phyloP scores from a whole-genome alignment of 2,113 vertebrate genomes.

The Helogale parvula region DNA sequence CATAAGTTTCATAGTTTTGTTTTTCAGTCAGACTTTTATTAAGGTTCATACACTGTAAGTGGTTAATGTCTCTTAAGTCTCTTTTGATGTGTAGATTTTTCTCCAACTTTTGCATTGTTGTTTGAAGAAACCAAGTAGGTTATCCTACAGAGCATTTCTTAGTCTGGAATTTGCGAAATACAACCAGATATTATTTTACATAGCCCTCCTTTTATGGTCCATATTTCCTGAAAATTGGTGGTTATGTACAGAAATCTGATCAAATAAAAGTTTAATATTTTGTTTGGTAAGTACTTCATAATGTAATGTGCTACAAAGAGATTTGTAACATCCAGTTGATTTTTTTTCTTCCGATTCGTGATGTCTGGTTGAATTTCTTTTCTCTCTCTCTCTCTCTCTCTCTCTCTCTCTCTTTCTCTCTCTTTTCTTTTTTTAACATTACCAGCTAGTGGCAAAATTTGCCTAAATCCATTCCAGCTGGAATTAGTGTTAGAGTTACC shows the following conservation, averaged over 20 bases:
- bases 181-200: not conserved
- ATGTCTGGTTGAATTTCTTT: not conserved
- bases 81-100: not conserved
- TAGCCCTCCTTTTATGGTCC: not conserved
- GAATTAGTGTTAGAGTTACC: not conserved
- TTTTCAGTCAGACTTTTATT: not conserved
- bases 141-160: not conserved
- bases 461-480: not conserved
- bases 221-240: not conserved
- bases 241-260: not conserved
- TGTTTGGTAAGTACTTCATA: not conserved
- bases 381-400: not conserved
- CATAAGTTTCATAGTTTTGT: not conserved
- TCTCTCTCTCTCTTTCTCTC: not conserved
- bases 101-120: not conserved
- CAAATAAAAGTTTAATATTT: not conserved
- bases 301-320: not conserved
- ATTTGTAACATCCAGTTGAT: not conserved
- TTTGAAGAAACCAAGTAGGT: not conserved
- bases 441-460: not conserved
- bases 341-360: not conserved
- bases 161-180: not conserved
- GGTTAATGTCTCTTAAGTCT: not conserved
- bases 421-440: not conserved
- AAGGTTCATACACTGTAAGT: not conserved